phyloP scores from a whole-genome alignment of 30 jellyfish, hydroid and myxozoan genomes.

The Calvadosia cruxmelitensis region DNA sequence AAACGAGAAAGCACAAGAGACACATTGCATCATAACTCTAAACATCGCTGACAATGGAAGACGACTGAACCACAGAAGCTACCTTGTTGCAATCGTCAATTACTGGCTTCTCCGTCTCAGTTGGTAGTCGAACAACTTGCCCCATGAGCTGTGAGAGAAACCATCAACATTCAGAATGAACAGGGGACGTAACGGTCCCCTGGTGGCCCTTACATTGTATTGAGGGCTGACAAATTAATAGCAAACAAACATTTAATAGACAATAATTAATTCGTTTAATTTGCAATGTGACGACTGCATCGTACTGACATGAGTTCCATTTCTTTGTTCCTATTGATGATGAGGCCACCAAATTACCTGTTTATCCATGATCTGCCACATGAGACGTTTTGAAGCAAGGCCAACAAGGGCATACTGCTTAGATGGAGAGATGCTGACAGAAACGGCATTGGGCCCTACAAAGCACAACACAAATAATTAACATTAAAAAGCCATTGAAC shows the following conservation, averaged over 20 bases:
- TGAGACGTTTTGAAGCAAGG: slow-evolving; percentile 61
- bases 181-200: too few species aligned
- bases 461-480: not conserved
- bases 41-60: too few species aligned
- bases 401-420: slow-evolving; percentile 55
- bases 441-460: slow-evolving; percentile 69
- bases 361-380: slow-evolving; percentile 18
- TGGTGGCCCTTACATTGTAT: too few species aligned
- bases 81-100: slow-evolving; percentile 26
- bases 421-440: slow-evolving; percentile 67
- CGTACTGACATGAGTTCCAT: too few species aligned
- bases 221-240: too few species aligned
- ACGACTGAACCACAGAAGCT: too few species aligned
- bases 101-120: slow-evolving; percentile 2
- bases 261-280: too few species aligned
- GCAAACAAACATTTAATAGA: too few species aligned
- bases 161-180: not conserved
- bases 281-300: too few species aligned
- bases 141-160: slow-evolving; percentile 31
- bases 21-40: too few species aligned
- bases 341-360: slow-evolving; percentile 26
- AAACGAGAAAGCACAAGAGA: too few species aligned
- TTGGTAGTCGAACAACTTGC: slow-evolving; percentile 41
- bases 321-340: too few species aligned
- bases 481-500: not conserved